Conservation (phyloP, 64 coral and sea anemone species). For the Actinia equina region DNA sequence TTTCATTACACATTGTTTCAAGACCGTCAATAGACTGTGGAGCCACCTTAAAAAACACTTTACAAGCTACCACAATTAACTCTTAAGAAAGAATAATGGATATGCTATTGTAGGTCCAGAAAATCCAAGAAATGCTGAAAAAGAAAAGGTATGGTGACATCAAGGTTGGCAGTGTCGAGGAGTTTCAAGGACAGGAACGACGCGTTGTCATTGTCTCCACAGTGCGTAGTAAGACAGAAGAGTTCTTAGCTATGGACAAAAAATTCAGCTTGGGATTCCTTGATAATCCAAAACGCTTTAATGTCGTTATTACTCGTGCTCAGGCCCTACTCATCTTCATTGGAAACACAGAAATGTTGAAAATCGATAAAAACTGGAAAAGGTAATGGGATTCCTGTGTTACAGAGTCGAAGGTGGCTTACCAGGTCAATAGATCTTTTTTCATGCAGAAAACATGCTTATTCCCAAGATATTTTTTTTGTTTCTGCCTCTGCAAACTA, state of each 20-base stretch:
- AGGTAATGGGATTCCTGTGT: background rate
- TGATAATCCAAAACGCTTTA: conserved; percentile 85
- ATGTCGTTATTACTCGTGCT: conserved; percentile 76
- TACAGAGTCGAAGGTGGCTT: too few relatives aligned
- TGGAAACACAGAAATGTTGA: conserved; percentile 67
- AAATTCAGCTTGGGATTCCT: conserved; percentile 73
- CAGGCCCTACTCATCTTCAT: conserved; percentile 69
- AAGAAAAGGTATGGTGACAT: conserved; percentile 57
- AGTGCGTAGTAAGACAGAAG: conserved; percentile 69
- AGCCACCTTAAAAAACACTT: too few relatives aligned
- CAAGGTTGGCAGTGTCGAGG: conserved; percentile 85
- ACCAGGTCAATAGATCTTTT: too few relatives aligned
- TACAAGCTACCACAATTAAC: too few relatives aligned
- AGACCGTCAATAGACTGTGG: too few relatives aligned
- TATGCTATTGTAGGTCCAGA: conserved; percentile 57
- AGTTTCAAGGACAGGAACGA: conserved; percentile 81
- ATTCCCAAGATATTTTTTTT: too few relatives aligned
- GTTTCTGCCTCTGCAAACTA: too few relatives aligned
- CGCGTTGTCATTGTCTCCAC: conserved; percentile 78
- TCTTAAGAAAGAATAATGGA: too few relatives aligned
- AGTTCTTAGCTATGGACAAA: conserved; percentile 63
- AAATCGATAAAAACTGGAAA: conserved; percentile 49
- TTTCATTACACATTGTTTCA: too few relatives aligned
- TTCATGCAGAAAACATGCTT: too few relatives aligned
- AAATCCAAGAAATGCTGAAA: conserved; percentile 81